A percentile compares a stretch with the other conserved stretches of the same genome.
phyloP scores from a whole-genome alignment of 2,113 vertebrate species.

The Gasterosteus nipponicus region DNA sequence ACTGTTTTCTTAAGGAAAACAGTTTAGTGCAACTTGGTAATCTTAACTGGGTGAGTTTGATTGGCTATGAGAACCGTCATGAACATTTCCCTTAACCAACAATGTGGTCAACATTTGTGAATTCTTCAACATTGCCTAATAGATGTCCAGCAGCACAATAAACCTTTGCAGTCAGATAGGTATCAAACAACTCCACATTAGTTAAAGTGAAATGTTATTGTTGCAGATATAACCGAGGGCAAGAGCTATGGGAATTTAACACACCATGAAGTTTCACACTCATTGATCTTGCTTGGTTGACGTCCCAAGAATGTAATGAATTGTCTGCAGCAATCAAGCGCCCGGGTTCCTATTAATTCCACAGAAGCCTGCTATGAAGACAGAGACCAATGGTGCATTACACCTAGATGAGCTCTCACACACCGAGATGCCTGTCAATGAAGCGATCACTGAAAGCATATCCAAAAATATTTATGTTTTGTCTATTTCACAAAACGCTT shows the following conservation, averaged over 20 bases:
- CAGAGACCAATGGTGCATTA: constrained; percentile 33
- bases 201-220: neutral
- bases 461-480: neutral
- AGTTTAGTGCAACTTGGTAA: neutral
- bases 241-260: neutral
- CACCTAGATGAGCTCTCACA: constrained; percentile 16
- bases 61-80: neutral
- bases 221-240: neutral
- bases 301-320: constrained; percentile 28
- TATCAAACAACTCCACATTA: neutral
- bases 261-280: constrained; percentile 1
- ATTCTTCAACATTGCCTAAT: neutral
- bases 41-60: neutral
- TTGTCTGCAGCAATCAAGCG: constrained; percentile 39
- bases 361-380: constrained; percentile 8
- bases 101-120: neutral
- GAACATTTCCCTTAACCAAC: neutral
- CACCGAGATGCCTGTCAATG: constrained; percentile 21
- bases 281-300: constrained; percentile 31
- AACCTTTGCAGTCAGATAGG: neutral
- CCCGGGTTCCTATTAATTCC: constrained; percentile 31
- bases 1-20: neutral
- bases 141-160: neutral
- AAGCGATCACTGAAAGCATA: constrained; percentile 17
- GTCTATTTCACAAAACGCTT: neutral